These are phyloP conservation scores for Micromussa lordhowensis DNA, from an alignment of 92 coral and sea anemone species.

Conservation along the genomic window DNA sequence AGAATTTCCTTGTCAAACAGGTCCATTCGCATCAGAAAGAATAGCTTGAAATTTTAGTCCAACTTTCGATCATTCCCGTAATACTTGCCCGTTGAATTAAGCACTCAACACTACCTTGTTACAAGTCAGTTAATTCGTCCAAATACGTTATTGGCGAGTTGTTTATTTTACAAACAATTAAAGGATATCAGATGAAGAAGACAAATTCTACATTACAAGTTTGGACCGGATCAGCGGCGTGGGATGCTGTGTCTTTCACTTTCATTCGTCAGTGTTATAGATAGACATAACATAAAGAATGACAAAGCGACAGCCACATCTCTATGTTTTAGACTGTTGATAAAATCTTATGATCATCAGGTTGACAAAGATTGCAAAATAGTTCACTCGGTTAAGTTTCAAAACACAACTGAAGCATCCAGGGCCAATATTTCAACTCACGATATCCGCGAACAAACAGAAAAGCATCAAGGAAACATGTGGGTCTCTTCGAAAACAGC, in stretches of 20 bases:
- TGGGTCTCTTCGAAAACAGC: no score
- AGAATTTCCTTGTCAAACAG: no score
- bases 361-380: no score
- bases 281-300: no score
- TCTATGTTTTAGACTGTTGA: no score
- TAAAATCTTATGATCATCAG: no score
- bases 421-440: no score
- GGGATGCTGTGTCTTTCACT: neutral
- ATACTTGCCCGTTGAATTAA: neutral
- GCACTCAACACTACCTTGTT: neutral
- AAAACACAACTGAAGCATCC: no score
- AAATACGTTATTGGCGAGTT: neutral
- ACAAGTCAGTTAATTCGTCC: constrained; percentile 8
- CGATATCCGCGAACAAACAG: no score
- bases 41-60: neutral
- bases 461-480: no score
- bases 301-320: no score
- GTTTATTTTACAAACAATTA: neutral
- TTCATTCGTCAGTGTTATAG: neutral
- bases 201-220: neutral
- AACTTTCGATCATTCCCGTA: neutral
- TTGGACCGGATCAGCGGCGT: neutral
- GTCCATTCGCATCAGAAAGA: neutral
- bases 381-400: no score
- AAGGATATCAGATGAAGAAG: neutral